These are phyloP conservation scores for Allobates femoralis DNA, from an alignment of 2,797 vertebrate genomes.

Conservation along the genomic window DNA sequence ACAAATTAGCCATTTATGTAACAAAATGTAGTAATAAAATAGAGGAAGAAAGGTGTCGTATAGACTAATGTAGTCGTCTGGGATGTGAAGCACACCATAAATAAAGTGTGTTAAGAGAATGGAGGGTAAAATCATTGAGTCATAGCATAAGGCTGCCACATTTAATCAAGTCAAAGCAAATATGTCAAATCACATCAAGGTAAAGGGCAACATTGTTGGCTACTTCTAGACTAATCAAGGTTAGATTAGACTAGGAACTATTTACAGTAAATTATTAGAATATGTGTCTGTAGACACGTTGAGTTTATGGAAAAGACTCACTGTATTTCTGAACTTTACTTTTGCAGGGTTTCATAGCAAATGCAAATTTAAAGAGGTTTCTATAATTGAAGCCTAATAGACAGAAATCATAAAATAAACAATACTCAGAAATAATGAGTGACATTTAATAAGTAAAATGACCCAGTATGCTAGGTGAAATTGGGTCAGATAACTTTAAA, in stretches of 20 bases:
- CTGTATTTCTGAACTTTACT: not conserved
- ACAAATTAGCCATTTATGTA: not conserved
- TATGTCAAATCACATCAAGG: conserved; percentile 27
- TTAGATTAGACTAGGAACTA: conserved; percentile 29
- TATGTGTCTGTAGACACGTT: not conserved
- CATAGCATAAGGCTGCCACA: conserved; percentile 10
- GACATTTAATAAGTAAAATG: not conserved
- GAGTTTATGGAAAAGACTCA: not conserved
- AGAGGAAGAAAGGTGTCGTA: not conserved
- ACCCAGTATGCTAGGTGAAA: not conserved
- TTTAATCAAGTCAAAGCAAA: conserved; percentile 36
- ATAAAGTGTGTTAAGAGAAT: not conserved
- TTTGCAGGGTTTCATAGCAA: not conserved
- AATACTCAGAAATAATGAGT: not conserved
- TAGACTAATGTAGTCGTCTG: not conserved
- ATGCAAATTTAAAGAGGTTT: not conserved
- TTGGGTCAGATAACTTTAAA: not conserved
- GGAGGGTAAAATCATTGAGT: not conserved
- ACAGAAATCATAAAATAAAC: not conserved
- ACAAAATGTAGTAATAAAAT: conserved; percentile 32
- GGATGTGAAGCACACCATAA: not conserved
- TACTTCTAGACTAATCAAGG: conserved; percentile 27
- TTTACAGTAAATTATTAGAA: conserved; percentile 14
- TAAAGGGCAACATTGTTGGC: conserved; percentile 21
- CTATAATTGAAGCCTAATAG: not conserved